These are phyloP conservation scores for Patella depressa DNA, from an alignment of 2,888 invertebrate species.

Conservation along the genomic window DNA sequence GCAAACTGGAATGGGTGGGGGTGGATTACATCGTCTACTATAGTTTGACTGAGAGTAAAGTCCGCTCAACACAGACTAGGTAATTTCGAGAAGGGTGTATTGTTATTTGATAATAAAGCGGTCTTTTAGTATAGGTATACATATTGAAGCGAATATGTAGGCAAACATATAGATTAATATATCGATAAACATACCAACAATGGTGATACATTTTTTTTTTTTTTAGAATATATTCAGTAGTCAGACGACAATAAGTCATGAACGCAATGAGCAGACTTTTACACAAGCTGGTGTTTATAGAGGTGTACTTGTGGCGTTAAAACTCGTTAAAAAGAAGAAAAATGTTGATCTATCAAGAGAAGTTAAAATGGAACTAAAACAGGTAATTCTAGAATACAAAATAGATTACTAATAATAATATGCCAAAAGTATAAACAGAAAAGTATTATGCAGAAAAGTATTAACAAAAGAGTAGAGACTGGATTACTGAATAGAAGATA, in stretches of 20 bases:
- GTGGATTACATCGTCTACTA: too few relatives aligned
- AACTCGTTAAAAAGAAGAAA: conserved; percentile 75
- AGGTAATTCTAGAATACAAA: conserved; percentile 34
- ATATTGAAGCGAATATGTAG: too few relatives aligned
- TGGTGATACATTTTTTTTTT: neutral
- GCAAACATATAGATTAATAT: too few relatives aligned
- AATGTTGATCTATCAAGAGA: conserved; percentile 62
- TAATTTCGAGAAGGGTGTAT: conserved; percentile 13
- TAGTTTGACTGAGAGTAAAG: too few relatives aligned
- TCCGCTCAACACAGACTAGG: too few relatives aligned
- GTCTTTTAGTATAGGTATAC: too few relatives aligned
- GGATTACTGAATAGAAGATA: too few relatives aligned
- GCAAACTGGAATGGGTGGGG: too few relatives aligned
- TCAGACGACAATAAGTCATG: conserved; percentile 23
- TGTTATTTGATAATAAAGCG: conserved; percentile 26
- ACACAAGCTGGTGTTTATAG: conserved; percentile 63
- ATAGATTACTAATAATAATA: too few relatives aligned
- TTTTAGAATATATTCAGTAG: conserved; percentile 10
- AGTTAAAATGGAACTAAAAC: conserved; percentile 65
- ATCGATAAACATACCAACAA: neutral
- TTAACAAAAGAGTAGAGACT: too few relatives aligned
- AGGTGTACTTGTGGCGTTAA: conserved; percentile 82
- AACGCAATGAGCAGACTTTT: conserved; percentile 44
- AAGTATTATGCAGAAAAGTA: too few relatives aligned
- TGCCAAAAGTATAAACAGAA: too few relatives aligned